phyloP scores from a whole-genome alignment of 2,888 invertebrate species.

The Antitype chi region DNA sequence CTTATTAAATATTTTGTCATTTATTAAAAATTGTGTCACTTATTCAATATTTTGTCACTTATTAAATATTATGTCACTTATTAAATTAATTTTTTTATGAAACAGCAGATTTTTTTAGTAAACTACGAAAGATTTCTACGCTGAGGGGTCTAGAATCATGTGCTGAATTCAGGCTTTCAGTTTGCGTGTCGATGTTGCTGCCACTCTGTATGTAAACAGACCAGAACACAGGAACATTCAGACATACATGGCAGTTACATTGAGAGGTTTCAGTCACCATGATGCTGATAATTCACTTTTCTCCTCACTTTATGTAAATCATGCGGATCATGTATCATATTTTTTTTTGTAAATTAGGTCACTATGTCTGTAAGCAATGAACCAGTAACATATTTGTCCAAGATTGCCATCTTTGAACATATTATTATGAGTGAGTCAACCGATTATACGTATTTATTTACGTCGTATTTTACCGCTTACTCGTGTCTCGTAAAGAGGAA shows the following conservation, averaged over 20 bases:
- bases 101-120: too few relatives aligned
- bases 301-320: not conserved
- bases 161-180: too few relatives aligned
- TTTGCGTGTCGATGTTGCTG: too few relatives aligned
- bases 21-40: too few relatives aligned
- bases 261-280: not conserved
- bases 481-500: constrained; percentile 50
- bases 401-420: constrained; percentile 43
- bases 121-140: too few relatives aligned
- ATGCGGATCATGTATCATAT: not conserved
- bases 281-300: too few relatives aligned
- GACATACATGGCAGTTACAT: too few relatives aligned
- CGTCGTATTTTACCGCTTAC: constrained; percentile 54
- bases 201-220: not conserved
- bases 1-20: too few relatives aligned
- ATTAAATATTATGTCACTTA: too few relatives aligned
- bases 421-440: constrained; percentile 49
- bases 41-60: too few relatives aligned
- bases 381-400: constrained; percentile 41
- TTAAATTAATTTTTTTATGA: too few relatives aligned
- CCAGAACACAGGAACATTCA: not conserved
- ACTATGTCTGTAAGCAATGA: constrained; percentile 35
- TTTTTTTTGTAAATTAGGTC: constrained; percentile 24
- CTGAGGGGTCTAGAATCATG: too few relatives aligned
- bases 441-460: constrained; percentile 43